These are phyloP conservation scores for Sinocyclocheilus anshuiensis DNA, from an alignment of 2,113 vertebrate species.

Conservation along the genomic window DNA sequence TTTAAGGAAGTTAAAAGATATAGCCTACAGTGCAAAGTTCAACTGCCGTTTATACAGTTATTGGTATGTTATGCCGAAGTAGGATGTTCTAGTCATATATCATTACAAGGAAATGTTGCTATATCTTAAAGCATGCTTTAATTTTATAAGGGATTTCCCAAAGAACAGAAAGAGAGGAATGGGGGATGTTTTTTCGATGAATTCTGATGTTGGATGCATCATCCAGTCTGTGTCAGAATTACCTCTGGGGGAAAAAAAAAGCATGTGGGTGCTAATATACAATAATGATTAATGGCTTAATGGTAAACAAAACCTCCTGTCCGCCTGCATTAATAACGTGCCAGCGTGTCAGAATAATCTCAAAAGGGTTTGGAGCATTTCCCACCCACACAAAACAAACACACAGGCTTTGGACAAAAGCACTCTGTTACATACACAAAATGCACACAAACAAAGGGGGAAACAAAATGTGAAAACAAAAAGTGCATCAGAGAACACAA, in stretches of 20 bases:
- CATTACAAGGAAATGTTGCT: neutral
- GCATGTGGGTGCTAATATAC: constrained; percentile 38
- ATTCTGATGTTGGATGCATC: neutral
- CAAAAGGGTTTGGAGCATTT: constrained; percentile 50
- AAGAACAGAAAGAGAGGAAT: neutral
- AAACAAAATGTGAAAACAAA: constrained; percentile 13
- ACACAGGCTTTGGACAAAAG: constrained; percentile 28
- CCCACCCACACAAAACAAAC: constrained; percentile 31
- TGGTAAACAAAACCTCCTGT: constrained; percentile 42
- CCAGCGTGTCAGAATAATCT: constrained; percentile 49
- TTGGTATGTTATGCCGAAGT: neutral
- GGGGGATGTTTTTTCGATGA: neutral
- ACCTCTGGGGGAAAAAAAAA: neutral
- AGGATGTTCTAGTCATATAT: neutral
- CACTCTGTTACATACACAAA: constrained; percentile 45
- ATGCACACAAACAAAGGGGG: constrained; percentile 51
- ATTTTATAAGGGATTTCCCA: constrained; percentile 9
- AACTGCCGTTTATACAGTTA: neutral
- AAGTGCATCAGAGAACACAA: neutral
- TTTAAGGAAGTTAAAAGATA: neutral
- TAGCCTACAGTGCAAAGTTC: neutral
- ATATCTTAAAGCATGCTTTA: too few relatives aligned
- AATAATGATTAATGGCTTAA: constrained; percentile 35
- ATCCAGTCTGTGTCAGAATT: neutral
- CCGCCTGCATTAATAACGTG: constrained; percentile 47